These are phyloP conservation scores for Acrocephalus arundinaceus DNA, from an alignment of 2,113 vertebrate species.

Conservation along the genomic window DNA sequence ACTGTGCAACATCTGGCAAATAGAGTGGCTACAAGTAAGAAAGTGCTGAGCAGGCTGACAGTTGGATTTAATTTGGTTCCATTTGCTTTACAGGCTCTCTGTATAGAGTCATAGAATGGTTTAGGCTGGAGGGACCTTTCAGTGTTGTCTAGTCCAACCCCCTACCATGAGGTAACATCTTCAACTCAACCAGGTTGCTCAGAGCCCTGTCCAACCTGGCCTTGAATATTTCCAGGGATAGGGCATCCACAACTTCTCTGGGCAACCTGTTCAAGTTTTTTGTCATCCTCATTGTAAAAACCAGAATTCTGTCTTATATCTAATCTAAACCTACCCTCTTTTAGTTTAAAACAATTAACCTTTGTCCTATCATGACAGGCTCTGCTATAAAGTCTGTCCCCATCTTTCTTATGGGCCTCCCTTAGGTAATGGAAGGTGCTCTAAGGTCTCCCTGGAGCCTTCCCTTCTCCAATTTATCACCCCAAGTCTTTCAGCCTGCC, in stretches of 20 bases:
- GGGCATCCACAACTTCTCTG: neutral
- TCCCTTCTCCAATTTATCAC: neutral
- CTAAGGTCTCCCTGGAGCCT: neutral
- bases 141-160: too few relatives aligned
- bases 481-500: neutral
- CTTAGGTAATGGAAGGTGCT: neutral
- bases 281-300: neutral
- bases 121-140: neutral
- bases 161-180: neutral
- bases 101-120: neutral
- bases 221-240: neutral
- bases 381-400: neutral
- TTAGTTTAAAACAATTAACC: neutral
- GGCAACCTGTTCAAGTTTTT: neutral
- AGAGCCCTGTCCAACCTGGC: rapidly evolving
- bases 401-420: neutral
- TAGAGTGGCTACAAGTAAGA: neutral
- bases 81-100: neutral
- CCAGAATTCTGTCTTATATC: neutral
- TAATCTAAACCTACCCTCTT: neutral
- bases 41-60: neutral
- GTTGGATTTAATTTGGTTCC: neutral
- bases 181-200: neutral
- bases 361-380: neutral
- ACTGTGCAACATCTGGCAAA: neutral